A percentile compares a stretch with the other conserved stretches of the same genome.
phyloP scores from a whole-genome alignment of 2,113 vertebrate genomes.

The Uropsilus gracilis region DNA sequence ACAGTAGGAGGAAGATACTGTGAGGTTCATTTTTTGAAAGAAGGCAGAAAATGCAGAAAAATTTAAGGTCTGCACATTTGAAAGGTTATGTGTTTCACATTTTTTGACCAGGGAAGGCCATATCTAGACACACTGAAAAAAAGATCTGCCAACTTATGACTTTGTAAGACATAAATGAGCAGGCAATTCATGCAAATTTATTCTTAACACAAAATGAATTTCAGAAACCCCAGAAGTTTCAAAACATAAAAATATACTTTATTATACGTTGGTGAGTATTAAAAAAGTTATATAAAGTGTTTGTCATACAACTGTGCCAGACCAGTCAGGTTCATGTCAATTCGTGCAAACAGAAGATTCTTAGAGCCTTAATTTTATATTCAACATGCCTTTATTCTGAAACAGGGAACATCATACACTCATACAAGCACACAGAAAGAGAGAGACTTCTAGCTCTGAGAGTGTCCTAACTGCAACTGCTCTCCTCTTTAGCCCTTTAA shows the following conservation, averaged over 20 bases:
- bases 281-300: constrained; percentile 7
- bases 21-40: background rate
- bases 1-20: background rate
- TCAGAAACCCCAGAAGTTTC: constrained; percentile 49
- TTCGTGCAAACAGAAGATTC: too few species aligned
- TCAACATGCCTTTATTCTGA: too few species aligned
- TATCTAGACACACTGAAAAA: constrained; percentile 45
- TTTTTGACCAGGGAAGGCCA: constrained; percentile 32
- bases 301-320: too few species aligned
- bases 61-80: background rate
- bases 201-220: constrained; percentile 53
- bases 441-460: too few species aligned
- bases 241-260: constrained; percentile 52
- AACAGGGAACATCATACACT: too few species aligned
- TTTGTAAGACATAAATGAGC: constrained; percentile 50
- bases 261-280: constrained; percentile 43
- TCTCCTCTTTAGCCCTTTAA: too few species aligned
- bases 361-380: too few species aligned
- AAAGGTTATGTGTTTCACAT: constrained; percentile 20
- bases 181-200: constrained; percentile 55
- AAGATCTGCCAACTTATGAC: constrained; percentile 38
- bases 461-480: too few species aligned
- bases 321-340: too few species aligned
- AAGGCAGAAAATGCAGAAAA: background rate
- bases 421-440: too few species aligned